These are phyloP conservation scores for Paracyclopina nana DNA, from an alignment of 1,140 invertebrate genomes.

Conservation along the genomic window DNA sequence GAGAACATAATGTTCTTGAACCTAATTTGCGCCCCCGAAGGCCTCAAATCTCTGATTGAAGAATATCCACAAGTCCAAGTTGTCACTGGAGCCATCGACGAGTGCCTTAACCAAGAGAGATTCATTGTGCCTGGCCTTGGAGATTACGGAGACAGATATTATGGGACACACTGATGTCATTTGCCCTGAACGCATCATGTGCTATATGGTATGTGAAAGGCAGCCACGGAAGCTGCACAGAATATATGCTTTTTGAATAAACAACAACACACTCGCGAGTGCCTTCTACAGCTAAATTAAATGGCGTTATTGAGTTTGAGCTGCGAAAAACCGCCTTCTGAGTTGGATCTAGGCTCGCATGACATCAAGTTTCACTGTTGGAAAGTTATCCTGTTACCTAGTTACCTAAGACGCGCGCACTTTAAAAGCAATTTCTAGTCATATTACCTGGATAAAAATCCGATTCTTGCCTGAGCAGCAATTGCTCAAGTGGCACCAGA, in stretches of 20 bases:
- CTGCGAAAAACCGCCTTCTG: no score
- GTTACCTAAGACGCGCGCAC: no score
- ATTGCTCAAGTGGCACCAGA: no score
- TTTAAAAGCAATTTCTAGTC: no score
- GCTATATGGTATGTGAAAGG: background rate
- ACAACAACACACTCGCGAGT: background rate
- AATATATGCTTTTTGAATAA: background rate
- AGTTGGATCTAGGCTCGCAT: no score
- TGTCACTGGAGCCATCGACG: slow-evolving; percentile 13
- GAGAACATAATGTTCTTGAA: slow-evolving; percentile 15
- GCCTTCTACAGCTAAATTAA: no score
- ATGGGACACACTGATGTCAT: slow-evolving; percentile 3
- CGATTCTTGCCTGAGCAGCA: no score
- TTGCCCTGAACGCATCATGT: background rate
- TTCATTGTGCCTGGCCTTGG: slow-evolving; percentile 17
- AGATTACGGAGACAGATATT: slow-evolving; percentile 16
- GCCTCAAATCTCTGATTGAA: slow-evolving; percentile 5
- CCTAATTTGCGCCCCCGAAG: slow-evolving; percentile 15
- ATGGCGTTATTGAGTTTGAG: no score
- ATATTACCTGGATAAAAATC: no score
- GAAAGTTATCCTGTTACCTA: no score
- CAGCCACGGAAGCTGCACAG: background rate
- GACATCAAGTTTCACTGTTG: no score
- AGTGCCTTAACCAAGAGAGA: slow-evolving; percentile 4
- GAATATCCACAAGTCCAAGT: slow-evolving; percentile 11